Conservation (phyloP, 2,113 vertebrate genomes). For the Scolopax mira region DNA sequence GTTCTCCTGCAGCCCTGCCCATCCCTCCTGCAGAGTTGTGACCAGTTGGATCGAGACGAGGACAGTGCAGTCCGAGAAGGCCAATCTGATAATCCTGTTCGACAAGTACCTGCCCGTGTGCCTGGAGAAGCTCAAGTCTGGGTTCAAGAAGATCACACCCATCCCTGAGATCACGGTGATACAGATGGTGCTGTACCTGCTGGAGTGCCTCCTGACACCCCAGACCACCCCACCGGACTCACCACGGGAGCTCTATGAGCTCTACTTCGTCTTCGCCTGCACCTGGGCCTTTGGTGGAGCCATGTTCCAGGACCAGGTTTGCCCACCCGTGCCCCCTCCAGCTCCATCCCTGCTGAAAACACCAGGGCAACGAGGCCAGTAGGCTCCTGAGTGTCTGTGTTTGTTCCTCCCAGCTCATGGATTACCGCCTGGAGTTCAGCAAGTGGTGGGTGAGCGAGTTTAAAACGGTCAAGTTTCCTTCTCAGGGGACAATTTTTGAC, state of each 20-base stretch:
- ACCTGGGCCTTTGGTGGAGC: constrained; percentile 79
- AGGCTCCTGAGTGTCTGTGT: not conserved
- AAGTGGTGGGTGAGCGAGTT: constrained; percentile 80
- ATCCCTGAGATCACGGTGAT: constrained; percentile 70
- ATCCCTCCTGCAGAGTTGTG: constrained; percentile 65
- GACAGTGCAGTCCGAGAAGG: constrained; percentile 76
- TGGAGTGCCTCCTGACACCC: constrained; percentile 77
- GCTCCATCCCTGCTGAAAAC: not conserved
- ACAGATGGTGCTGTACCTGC: constrained; percentile 73
- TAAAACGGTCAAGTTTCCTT: constrained; percentile 78
- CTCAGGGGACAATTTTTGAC: constrained; percentile 78
- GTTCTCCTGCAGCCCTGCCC: not conserved
- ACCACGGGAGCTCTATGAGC: constrained; percentile 75
- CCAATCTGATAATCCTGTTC: constrained; percentile 75
- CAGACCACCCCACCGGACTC: constrained; percentile 69
- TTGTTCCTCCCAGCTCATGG: constrained; percentile 61
- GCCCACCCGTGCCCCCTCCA: not conserved
- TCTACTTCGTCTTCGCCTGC: constrained; percentile 78
- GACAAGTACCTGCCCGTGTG: constrained; percentile 81
- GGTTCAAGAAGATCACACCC: constrained; percentile 75
- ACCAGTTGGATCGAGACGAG: constrained; percentile 80
- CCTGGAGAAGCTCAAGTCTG: constrained; percentile 73
- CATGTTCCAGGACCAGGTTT: constrained; percentile 82
- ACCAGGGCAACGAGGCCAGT: rapidly evolving
- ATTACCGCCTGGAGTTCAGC: constrained; percentile 79